phyloP scores from a whole-genome alignment of 1,140 invertebrate species.

The Oreohelix idahoensis region DNA sequence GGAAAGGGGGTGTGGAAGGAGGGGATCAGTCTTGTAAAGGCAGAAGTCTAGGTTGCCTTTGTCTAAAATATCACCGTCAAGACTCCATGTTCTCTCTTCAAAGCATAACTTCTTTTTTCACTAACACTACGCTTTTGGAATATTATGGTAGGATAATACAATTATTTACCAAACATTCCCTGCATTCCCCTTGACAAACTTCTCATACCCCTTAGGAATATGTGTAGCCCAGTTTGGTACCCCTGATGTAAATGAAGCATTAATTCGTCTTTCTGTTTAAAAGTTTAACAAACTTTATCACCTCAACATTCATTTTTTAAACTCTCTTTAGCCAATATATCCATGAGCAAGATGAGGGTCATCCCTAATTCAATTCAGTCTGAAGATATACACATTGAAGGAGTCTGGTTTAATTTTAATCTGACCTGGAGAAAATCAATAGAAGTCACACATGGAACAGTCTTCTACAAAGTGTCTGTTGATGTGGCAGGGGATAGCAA shows the following conservation, averaged over 20 bases:
- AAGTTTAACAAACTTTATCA: not conserved
- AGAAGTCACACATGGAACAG: constrained; percentile 84
- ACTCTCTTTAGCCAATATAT: not conserved
- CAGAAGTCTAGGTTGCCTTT: too few species aligned
- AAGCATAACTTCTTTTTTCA: too few species aligned
- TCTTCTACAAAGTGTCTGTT: constrained; percentile 88
- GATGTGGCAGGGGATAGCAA: constrained; percentile 44
- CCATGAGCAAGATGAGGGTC: constrained; percentile 37
- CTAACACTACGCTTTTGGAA: too few species aligned
- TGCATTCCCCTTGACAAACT: too few species aligned
- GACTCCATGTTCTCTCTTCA: too few species aligned
- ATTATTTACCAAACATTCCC: too few species aligned
- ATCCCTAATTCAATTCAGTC: constrained; percentile 52
- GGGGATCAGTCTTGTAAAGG: too few species aligned
- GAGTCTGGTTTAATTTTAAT: constrained; percentile 59
- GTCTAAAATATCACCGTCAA: too few species aligned
- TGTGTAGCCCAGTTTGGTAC: too few species aligned
- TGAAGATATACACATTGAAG: constrained; percentile 47
- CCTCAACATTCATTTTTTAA: not conserved
- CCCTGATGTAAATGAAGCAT: not conserved
- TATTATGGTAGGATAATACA: too few species aligned
- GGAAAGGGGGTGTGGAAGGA: too few species aligned
- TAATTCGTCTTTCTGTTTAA: not conserved
- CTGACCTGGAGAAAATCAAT: constrained; percentile 74
- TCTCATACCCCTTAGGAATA: too few species aligned